A percentile compares a stretch with the other conserved stretches of the same genome.
phyloP scores from a whole-genome alignment of 2,888 invertebrate genomes.

The Heteropelma amictum region DNA sequence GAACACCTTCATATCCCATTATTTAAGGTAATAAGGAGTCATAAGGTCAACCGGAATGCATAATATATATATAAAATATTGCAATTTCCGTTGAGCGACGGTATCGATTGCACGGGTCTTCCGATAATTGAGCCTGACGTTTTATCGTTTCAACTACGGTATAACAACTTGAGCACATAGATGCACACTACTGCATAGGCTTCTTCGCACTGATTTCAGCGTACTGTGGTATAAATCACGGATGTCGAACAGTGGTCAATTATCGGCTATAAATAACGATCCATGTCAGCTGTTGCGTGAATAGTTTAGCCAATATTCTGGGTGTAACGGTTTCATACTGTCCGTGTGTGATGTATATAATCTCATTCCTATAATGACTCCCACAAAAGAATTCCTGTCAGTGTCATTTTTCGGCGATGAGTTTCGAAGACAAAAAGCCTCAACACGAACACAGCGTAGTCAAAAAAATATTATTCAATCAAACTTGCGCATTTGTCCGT shows the following conservation, averaged over 20 bases:
- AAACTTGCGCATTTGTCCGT: conserved; percentile 48
- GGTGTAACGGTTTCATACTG: conserved; percentile 22
- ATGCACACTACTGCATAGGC: conserved; percentile 11
- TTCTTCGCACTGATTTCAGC: conserved; percentile 8
- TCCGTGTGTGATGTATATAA: conserved; percentile 5
- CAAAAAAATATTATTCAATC: conserved; percentile 41
- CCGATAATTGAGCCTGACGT: conserved; percentile 51
- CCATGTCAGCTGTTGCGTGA: conserved; percentile 65
- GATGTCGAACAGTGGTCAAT: conserved; percentile 59
- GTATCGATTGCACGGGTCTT: conserved; percentile 27
- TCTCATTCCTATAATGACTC: background rate
- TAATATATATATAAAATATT: background rate
- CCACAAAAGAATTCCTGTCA: conserved; percentile 6
- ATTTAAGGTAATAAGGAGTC: conserved; percentile 21
- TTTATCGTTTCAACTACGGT: conserved; percentile 32
- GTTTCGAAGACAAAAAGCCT: background rate
- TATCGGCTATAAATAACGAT: conserved; percentile 66
- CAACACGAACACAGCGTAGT: conserved; percentile 17
- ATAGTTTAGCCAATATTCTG: conserved; percentile 38
- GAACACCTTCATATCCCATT: background rate
- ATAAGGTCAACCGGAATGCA: background rate
- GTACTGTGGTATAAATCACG: conserved; percentile 60
- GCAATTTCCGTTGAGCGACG: conserved; percentile 43
- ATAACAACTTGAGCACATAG: background rate
- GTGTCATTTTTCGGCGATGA: conserved; percentile 4